A percentile compares a stretch with the other conserved stretches of the same genome.
phyloP scores from a whole-genome alignment of 2,888 invertebrate genomes.

The Leuctra nigra region DNA sequence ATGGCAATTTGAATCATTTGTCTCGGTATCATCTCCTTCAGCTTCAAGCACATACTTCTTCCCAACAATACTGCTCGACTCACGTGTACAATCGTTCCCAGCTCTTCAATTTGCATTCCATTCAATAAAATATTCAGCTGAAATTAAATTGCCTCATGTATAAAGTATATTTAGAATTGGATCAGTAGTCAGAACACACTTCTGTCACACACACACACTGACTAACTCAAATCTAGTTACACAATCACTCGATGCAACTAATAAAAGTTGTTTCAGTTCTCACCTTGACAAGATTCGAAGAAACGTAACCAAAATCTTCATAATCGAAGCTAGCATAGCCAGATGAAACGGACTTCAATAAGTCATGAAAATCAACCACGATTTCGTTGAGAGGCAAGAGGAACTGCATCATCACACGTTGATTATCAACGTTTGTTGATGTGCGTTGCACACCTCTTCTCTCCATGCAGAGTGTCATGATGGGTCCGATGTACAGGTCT shows the following conservation, averaged over 20 bases:
- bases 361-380: slow-evolving; percentile 91
- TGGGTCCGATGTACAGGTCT: slow-evolving; percentile 60
- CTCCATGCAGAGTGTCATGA: slow-evolving; percentile 67
- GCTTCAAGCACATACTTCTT: slow-evolving; percentile 60
- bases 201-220: too few relatives aligned
- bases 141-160: slow-evolving; percentile 36
- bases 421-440: slow-evolving; percentile 71
- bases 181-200: too few relatives aligned
- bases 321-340: slow-evolving; percentile 96
- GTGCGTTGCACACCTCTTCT: slow-evolving; percentile 64
- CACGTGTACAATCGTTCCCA: slow-evolving; percentile 72
- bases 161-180: too few relatives aligned
- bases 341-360: slow-evolving; percentile 79
- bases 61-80: slow-evolving; percentile 59
- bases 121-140: slow-evolving; percentile 76
- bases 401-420: slow-evolving; percentile 73
- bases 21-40: slow-evolving; percentile 79
- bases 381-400: slow-evolving; percentile 88
- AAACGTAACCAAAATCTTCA: slow-evolving; percentile 74
- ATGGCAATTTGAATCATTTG: slow-evolving; percentile 85
- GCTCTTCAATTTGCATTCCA: slow-evolving; percentile 71
- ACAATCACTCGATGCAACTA: too few relatives aligned
- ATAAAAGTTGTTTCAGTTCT: too few relatives aligned
- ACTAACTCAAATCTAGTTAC: too few relatives aligned
- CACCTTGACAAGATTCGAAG: slow-evolving; percentile 72